Evolutionary conservation across 2,888 invertebrate species (phyloP).

Genomic region (Drosophila conformis): DNA sequence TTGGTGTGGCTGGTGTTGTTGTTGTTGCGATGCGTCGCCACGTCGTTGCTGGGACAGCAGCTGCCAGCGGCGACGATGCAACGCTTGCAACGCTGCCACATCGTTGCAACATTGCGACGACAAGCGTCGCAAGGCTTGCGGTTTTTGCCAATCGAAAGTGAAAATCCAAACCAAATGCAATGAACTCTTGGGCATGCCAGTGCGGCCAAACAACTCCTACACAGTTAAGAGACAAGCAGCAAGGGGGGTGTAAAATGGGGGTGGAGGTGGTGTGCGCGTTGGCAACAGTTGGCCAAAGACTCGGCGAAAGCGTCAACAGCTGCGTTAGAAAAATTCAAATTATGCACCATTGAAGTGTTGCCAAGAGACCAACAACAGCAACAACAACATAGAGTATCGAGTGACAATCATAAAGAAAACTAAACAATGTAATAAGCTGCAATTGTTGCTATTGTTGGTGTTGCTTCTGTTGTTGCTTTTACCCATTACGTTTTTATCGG

Average conservation of each 20-base stretch:
- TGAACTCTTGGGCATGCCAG: conserved; percentile 66
- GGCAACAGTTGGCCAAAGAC: conserved; percentile 23
- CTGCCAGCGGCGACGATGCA: conserved; percentile 20
- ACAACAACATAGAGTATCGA: conserved; percentile 59
- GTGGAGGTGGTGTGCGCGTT: neutral
- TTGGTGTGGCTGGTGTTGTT: neutral
- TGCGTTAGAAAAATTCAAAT: conserved; percentile 78
- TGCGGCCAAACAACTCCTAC: conserved; percentile 61
- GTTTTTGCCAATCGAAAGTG: conserved; percentile 74
- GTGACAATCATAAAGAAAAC: conserved; percentile 67
- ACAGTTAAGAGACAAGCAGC: conserved; percentile 14
- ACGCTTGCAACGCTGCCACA: conserved; percentile 15
- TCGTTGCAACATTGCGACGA: conserved; percentile 7
- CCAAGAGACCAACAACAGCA: conserved; percentile 49
- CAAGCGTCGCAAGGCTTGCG: conserved; percentile 20
- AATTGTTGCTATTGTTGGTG: conserved; percentile 14
- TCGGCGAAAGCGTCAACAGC: conserved; percentile 59
- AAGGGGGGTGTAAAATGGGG: neutral
- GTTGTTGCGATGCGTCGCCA: conserved; percentile 29
- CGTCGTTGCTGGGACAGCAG: conserved; percentile 32
- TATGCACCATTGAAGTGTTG: conserved; percentile 71
- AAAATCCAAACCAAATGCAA: conserved; percentile 68
- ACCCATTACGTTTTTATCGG: conserved; percentile 66
- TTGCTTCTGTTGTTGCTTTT: conserved; percentile 55
- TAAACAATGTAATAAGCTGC: conserved; percentile 36